A percentile compares a stretch with the other conserved stretches of the same genome.
These are phyloP conservation scores for Ptychoptera contaminata DNA, from an alignment of 2,888 invertebrate genomes.

Conservation along the genomic window DNA sequence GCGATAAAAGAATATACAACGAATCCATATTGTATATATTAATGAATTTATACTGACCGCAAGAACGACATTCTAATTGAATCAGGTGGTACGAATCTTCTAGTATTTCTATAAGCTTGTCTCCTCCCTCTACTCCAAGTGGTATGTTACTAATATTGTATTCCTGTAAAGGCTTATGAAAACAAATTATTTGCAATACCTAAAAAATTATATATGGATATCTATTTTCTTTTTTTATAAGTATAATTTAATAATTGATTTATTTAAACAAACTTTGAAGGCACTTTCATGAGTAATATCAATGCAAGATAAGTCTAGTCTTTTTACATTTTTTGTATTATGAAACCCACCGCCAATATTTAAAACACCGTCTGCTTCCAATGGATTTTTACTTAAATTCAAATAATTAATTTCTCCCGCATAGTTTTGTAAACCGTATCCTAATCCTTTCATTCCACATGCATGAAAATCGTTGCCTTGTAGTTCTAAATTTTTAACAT, in stretches of 20 bases:
- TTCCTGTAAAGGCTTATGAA: constrained; percentile 1
- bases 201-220: not conserved
- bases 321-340: constrained; percentile 3
- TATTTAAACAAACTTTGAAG: not conserved
- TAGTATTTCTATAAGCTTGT: constrained; percentile 4
- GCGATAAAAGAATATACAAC: not conserved
- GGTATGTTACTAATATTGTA: constrained; percentile 1
- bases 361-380: constrained; percentile 5
- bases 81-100: not conserved
- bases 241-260: not conserved
- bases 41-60: constrained; percentile 1
- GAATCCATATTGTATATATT: not conserved
- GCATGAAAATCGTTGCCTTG: constrained; percentile 7
- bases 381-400: constrained; percentile 7
- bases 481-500: constrained; percentile 4
- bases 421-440: constrained; percentile 3
- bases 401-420: constrained; percentile 6
- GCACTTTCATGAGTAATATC: not conserved
- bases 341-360: constrained; percentile 3
- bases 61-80: constrained; percentile 5
- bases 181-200: constrained; percentile 1
- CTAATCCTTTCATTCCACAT: constrained; percentile 1
- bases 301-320: constrained; percentile 7
- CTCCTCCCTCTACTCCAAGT: constrained; percentile 4
- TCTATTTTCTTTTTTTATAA: too few species aligned